Evolutionary conservation across 1,140 invertebrate species (phyloP).

Genomic region (Lycorma delicatula): DNA sequence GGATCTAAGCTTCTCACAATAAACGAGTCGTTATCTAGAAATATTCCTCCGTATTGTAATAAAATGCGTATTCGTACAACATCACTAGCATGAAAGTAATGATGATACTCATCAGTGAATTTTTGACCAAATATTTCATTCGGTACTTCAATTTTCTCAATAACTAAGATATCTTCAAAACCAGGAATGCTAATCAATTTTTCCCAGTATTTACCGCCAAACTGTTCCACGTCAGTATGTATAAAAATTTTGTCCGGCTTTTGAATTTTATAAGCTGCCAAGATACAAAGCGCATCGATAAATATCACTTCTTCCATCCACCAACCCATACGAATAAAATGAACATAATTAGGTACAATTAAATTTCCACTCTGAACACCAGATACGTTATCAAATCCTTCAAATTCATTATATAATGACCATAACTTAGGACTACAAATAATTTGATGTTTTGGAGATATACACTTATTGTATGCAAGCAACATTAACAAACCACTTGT

Average conservation of each 20-base stretch:
- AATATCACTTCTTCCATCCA: constrained; percentile 12
- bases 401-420: constrained; percentile 11
- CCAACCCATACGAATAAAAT: constrained; percentile 12
- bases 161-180: constrained; percentile 12
- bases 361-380: constrained; percentile 15
- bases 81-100: constrained; percentile 12
- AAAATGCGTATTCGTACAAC: constrained; percentile 22
- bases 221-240: constrained; percentile 23
- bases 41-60: constrained; percentile 28
- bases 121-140: not conserved
- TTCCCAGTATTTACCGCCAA: constrained; percentile 27
- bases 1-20: constrained; percentile 22
- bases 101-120: not conserved
- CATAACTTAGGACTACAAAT: not conserved
- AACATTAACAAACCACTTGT: no score
- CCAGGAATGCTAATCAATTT: constrained; percentile 9
- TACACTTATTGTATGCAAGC: no score
- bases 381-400: constrained; percentile 25
- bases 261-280: constrained; percentile 27
- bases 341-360: constrained; percentile 27
- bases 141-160: not conserved
- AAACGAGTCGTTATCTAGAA: constrained; percentile 27
- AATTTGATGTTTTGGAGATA: not conserved
- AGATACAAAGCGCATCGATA: constrained; percentile 23
- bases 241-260: constrained; percentile 26